Conservation (phyloP, 2,888 invertebrate species). For the Neoascia interrupta region DNA sequence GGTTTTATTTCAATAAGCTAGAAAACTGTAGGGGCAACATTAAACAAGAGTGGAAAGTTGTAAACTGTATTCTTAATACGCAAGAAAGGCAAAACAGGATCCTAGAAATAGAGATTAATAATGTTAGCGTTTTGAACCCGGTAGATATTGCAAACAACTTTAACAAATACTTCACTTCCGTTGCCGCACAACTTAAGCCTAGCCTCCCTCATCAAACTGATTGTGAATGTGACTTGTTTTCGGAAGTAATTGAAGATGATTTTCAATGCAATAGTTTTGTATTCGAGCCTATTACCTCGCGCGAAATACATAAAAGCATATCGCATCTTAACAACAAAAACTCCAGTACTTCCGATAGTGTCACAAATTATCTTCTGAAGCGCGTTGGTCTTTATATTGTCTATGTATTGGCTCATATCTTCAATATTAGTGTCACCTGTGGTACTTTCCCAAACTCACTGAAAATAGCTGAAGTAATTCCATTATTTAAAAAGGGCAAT, state of each 20-base stretch:
- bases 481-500: too few species aligned
- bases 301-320: background rate
- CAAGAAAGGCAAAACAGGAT: conserved; percentile 3
- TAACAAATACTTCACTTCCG: conserved; percentile 1
- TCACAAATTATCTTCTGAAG: too few species aligned
- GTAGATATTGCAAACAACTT: conserved; percentile 5
- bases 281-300: background rate
- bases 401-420: too few species aligned
- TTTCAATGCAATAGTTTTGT: background rate
- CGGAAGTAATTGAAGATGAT: background rate
- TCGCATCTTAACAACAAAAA: background rate
- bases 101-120: conserved; percentile 20
- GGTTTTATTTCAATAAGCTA: conserved; percentile 15
- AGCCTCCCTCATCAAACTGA: background rate
- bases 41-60: conserved; percentile 28
- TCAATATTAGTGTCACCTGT: too few species aligned
- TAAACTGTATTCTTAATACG: conserved; percentile 17
- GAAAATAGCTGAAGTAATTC: too few species aligned
- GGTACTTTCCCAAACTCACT: too few species aligned
- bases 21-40: conserved; percentile 12
- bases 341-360: conserved; percentile 2
- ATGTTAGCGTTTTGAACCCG: conserved; percentile 4
- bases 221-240: conserved; percentile 1
- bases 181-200: conserved; percentile 3
- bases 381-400: too few species aligned